phyloP scores from a whole-genome alignment of 2,797 vertebrate species.

The Tokudaia muenninki region DNA sequence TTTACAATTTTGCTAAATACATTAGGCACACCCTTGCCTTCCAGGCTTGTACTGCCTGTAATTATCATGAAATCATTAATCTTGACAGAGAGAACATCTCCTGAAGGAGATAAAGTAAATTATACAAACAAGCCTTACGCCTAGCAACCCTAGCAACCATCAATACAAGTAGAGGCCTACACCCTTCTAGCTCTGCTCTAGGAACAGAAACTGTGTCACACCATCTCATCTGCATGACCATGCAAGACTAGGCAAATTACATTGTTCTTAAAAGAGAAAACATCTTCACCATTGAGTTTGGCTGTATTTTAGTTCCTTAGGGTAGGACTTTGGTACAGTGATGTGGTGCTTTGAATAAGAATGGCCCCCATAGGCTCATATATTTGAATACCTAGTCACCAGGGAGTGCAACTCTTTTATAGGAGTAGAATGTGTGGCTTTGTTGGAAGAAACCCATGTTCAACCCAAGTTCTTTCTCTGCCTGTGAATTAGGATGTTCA shows the following conservation, averaged over 20 bases:
- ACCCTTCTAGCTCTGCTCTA: not conserved
- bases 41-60: not conserved
- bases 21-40: not conserved
- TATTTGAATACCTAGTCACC: not conserved
- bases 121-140: not conserved
- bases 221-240: not conserved
- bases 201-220: not conserved
- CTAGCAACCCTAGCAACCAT: not conserved
- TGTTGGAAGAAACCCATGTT: not conserved
- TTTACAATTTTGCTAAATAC: not conserved
- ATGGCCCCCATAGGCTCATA: not conserved
- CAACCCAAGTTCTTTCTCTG: not conserved
- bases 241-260: not conserved
- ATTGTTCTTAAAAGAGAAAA: not conserved
- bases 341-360: not conserved
- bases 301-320: accelerated
- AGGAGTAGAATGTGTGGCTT: not conserved
- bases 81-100: not conserved
- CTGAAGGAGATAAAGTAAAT: not conserved
- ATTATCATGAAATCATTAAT: not conserved
- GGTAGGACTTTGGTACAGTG: not conserved
- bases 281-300: too few species aligned
- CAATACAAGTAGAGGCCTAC: not conserved
- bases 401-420: not conserved
- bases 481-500: not conserved